These are phyloP conservation scores for Epistrophe eligans DNA, from an alignment of 2,888 invertebrate genomes.

Conservation along the genomic window DNA sequence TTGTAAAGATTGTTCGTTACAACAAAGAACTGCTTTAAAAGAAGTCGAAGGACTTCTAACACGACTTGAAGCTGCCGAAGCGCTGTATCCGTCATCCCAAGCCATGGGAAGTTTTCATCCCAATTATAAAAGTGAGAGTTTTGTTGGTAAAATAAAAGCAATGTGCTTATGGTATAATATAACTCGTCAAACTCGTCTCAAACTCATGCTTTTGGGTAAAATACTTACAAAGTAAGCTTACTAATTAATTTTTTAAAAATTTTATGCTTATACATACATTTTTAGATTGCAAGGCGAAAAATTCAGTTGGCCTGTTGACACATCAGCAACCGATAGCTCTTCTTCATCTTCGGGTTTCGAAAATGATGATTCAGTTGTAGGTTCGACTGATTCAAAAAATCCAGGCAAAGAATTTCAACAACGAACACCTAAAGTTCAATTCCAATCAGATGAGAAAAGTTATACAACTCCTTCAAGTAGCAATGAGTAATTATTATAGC, in stretches of 20 bases:
- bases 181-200: constrained; percentile 92
- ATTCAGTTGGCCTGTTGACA: constrained; percentile 83
- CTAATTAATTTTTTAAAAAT: neutral
- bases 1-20: constrained; percentile 88
- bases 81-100: constrained; percentile 92
- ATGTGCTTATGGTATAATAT: constrained; percentile 97
- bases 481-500: constrained; percentile 80
- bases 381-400: constrained; percentile 80
- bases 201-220: constrained; percentile 90
- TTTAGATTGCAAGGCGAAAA: constrained; percentile 82
- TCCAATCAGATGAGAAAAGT: constrained; percentile 81
- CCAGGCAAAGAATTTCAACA: constrained; percentile 70
- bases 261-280: neutral
- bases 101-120: constrained; percentile 91
- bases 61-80: constrained; percentile 90
- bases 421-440: constrained; percentile 81
- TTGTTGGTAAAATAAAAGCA: constrained; percentile 85
- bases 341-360: constrained; percentile 82
- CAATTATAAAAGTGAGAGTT: constrained; percentile 84
- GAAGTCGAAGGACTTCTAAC: constrained; percentile 90
- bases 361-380: constrained; percentile 81
- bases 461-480: constrained; percentile 82
- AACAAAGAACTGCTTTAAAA: constrained; percentile 89
- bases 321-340: constrained; percentile 81
- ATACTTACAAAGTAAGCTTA: constrained; percentile 84